Evolutionary conservation across 2,888 invertebrate species (phyloP), one percentile per base, ranked within the genome.

Genomic region (Phoenoteleia sp.): DNA sequence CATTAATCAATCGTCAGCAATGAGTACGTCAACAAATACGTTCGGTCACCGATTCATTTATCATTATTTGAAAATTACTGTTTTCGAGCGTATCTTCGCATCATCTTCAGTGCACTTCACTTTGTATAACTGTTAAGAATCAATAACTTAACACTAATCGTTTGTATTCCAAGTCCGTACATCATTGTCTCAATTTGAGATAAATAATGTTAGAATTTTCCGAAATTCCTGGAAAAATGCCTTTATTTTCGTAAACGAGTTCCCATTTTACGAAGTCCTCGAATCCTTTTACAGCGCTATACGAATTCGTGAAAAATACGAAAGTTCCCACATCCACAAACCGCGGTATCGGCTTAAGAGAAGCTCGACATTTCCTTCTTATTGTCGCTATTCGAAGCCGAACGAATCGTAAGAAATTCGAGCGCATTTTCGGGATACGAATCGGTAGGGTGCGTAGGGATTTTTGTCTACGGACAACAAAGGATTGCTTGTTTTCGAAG

Each of bases 31-130:
- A 91, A 89, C 85, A 83, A 87, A 90, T 91, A 92, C 92, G 92
- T 93, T 91, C 89, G 89, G 91, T 92, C 91, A 92, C 91, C 93
- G 92, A 91, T 91, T 91, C 93, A 93, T 93, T 91, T 89, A 93
- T 93, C 93, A 93, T 92, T 91, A 92, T 93, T 93, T 92, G 89
- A 87, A 86, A 84, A 84, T 87, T 54, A 75, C 72, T 56, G 47
- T 67, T 76, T 58, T 71, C 54, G 29, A 66, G 82, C 52, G 72
- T 25, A 77, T 67, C 64, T 69, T 54, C 52, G 67, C 58, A 45
- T 72, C 60, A 36, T 52, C 23, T 62, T n/a, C 23, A 23, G 42
- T 49, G 49, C 60, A 75, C 19, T 67, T 62, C 45, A 42, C 69
- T 76, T 76, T 56, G 36, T 47, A 13, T 13, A 62, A 62, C 69